These are phyloP conservation scores for Volucella inanis DNA, from an alignment of 2,888 invertebrate genomes.

Conservation along the genomic window DNA sequence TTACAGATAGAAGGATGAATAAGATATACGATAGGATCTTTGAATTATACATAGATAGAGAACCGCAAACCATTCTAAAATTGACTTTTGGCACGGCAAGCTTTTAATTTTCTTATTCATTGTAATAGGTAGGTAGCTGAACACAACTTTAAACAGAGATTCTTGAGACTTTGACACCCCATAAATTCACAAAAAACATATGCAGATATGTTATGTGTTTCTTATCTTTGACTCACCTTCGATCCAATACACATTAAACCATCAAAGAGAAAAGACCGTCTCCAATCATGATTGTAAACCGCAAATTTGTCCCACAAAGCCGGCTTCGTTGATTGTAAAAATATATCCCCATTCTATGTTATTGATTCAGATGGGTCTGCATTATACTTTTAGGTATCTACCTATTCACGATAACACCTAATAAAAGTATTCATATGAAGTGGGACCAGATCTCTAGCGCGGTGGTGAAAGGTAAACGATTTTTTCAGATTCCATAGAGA, in stretches of 20 bases:
- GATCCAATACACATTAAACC: background rate
- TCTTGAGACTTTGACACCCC: too few relatives aligned
- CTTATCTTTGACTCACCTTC: background rate
- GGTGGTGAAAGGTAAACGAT: background rate
- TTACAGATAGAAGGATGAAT: too few relatives aligned
- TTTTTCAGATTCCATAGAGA: conserved; percentile 21
- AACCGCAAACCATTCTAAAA: too few relatives aligned
- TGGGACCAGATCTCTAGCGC: background rate
- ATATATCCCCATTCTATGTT: conserved; percentile 32
- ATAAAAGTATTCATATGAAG: conserved; percentile 28
- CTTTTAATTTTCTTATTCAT: too few relatives aligned
- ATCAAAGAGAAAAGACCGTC: background rate
- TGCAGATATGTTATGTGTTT: too few relatives aligned
- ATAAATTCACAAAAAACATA: too few relatives aligned
- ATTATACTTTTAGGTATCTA: conserved; percentile 35
- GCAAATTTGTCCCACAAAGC: background rate
- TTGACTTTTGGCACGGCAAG: too few relatives aligned
- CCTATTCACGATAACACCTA: conserved; percentile 50
- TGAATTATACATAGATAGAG: too few relatives aligned
- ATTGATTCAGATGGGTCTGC: conserved; percentile 45
- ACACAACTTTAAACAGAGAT: too few relatives aligned
- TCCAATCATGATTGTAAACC: background rate
- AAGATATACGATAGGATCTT: too few relatives aligned
- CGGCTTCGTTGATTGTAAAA: conserved; percentile 26
- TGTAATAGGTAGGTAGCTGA: too few relatives aligned